A percentile compares a stretch with the other conserved stretches of the same genome.
Conservation (phyloP, 2,888 invertebrate species). For the Latrodectus hesperus region DNA sequence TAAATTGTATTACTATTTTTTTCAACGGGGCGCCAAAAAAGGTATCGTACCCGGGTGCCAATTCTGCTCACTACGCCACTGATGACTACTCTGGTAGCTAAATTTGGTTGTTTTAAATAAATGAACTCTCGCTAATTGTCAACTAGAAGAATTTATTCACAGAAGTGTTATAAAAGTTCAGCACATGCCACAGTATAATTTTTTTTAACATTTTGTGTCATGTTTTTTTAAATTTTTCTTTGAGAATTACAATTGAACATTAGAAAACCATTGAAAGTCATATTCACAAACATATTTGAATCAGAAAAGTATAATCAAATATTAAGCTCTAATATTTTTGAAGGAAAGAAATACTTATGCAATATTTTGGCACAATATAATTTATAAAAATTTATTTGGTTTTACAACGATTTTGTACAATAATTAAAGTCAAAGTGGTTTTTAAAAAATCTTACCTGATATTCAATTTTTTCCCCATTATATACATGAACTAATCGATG, state of each 20-base stretch:
- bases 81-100: too few species aligned
- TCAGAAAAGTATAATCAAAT: conserved; percentile 9
- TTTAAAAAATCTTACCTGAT: background rate
- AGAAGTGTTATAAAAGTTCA: conserved; percentile 66
- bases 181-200: conserved; percentile 60
- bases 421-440: background rate
- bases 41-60: too few species aligned
- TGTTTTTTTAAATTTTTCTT: background rate
- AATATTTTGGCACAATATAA: conserved; percentile 51
- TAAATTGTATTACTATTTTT: too few species aligned
- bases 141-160: conserved; percentile 65
- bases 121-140: background rate
- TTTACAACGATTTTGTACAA: background rate
- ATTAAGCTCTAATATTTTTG: conserved; percentile 58
- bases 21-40: too few species aligned
- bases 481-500: background rate
- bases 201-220: conserved; percentile 23
- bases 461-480: background rate
- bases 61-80: too few species aligned
- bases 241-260: background rate
- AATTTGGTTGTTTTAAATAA: too few species aligned
- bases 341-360: conserved; percentile 38
- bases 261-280: background rate
- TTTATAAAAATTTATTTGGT: conserved; percentile 5
- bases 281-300: conserved; percentile 11